Evolutionary conservation across 2,113 vertebrate species (phyloP).

Genomic region (Leptodactylus fuscus): DNA sequence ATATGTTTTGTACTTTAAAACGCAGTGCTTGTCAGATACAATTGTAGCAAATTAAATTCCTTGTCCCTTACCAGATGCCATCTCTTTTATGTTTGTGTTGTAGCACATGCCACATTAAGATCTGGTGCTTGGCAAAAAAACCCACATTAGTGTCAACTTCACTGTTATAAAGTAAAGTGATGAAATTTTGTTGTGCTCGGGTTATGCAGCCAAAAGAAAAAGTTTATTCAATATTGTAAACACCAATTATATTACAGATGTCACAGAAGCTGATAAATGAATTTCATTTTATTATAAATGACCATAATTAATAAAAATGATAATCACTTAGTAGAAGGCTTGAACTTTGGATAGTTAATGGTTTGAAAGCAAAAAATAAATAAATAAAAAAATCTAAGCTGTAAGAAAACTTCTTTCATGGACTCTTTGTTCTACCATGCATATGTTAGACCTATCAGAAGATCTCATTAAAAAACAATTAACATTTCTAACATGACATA

Average conservation of each 20-base stretch:
- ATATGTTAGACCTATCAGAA: conserved; percentile 28
- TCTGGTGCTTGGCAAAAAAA: conserved; percentile 27
- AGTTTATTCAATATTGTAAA: conserved; percentile 29
- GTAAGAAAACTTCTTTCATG: background rate
- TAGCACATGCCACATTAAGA: conserved; percentile 47
- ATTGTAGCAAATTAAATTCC: conserved; percentile 43
- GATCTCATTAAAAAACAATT: conserved; percentile 53
- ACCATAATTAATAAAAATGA: conserved; percentile 23
- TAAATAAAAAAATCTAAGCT: background rate
- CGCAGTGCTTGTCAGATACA: conserved; percentile 40
- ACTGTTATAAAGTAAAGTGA: conserved; percentile 10
- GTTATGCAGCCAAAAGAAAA: conserved; percentile 28
- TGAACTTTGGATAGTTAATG: background rate
- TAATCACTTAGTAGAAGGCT: background rate
- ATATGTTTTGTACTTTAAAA: conserved; percentile 37
- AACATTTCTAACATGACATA: conserved; percentile 38
- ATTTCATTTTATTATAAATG: background rate
- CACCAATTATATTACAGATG: background rate
- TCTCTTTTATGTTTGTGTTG: conserved; percentile 45
- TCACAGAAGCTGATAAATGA: background rate
- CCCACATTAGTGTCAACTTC: conserved; percentile 28
- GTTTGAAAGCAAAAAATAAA: background rate
- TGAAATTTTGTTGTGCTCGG: background rate
- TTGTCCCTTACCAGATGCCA: conserved; percentile 45
- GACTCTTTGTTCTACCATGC: background rate